Evolutionary conservation across 1,140 invertebrate species (phyloP), one percentile per base, ranked within the genome.

Genomic region (Phthorimaea operculella): DNA sequence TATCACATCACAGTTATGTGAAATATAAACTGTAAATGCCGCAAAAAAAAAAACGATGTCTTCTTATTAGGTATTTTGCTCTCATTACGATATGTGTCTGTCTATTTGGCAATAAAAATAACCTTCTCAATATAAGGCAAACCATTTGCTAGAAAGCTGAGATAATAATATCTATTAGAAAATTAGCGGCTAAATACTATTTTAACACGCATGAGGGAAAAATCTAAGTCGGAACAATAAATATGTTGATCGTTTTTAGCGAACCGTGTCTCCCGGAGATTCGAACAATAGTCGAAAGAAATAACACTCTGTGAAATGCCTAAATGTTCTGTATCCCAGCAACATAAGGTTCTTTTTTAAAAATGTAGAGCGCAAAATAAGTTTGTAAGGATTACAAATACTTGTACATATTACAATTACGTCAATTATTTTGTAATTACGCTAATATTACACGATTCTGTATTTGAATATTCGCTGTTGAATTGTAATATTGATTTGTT

Each of bases 211-310:
- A 39, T 39, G 10, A 39, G 36, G 36, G 36, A 39, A 39, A 39
- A 39, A 39, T 12, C 10, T 39, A 39, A 39, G n/a, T 10, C 36
- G 36, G 36, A 39, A 39, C 36, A 39, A 39, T 39, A 39, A 39
- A 39, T 39, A 39, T 76, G 71, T 52, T 59, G 76, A 74, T 73
- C 74, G 72, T 79, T 12, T 62, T 79, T 80, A 79, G 78, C 67
- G 68, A 70, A 59, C 75, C 73, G 72, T 12, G 79, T 74, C 72
- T 74, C 80, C 80, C 68, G 77, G 76, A 80, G 59, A 70, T 47
- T 8, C 54, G 50, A 4, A 28, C 21, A 65, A 63, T 36, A 50
- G 51, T 56, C 59, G 59, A 45, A 52, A 76, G 72, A 80, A 80
- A 76, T 76, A 67, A 39, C 67, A 28, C 2, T 28, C n/a, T 4